These are phyloP conservation scores for Seira musarum DNA, from an alignment of 2,888 invertebrate species.

Conservation along the genomic window DNA sequence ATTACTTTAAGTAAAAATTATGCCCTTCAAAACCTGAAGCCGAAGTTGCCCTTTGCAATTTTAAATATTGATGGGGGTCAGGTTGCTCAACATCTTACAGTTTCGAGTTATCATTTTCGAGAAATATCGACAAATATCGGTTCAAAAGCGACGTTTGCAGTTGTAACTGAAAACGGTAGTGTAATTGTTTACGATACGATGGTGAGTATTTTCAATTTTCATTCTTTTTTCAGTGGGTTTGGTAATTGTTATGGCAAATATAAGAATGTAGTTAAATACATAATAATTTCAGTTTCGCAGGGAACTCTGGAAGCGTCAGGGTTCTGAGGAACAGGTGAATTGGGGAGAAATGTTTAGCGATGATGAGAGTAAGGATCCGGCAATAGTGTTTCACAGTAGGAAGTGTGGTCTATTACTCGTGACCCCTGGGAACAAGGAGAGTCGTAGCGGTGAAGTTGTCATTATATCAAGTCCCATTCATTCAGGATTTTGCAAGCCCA, in stretches of 20 bases:
- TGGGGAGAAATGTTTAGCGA: constrained; percentile 29
- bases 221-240: constrained; percentile 1
- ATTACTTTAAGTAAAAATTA: no score
- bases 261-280: neutral
- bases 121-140: neutral
- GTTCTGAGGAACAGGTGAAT: constrained; percentile 28
- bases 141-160: constrained; percentile 39
- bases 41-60: constrained; percentile 39
- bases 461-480: constrained; percentile 36
- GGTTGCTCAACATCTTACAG: constrained; percentile 35
- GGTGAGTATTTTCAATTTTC: constrained; percentile 25
- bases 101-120: constrained; percentile 16
- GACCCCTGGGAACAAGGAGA: neutral
- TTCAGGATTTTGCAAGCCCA: constrained; percentile 47
- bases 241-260: neutral
- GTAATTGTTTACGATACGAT: constrained; percentile 41
- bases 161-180: constrained; percentile 41
- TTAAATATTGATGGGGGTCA: constrained; percentile 27
- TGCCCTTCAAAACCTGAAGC: no score
- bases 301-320: constrained; percentile 35
- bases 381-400: constrained; percentile 41
- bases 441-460: neutral
- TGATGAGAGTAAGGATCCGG: neutral
- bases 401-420: constrained; percentile 36
- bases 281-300: constrained; percentile 35